These are phyloP conservation scores for Fabriciana adippe DNA, from an alignment of 2,888 invertebrate species.

Conservation along the genomic window DNA sequence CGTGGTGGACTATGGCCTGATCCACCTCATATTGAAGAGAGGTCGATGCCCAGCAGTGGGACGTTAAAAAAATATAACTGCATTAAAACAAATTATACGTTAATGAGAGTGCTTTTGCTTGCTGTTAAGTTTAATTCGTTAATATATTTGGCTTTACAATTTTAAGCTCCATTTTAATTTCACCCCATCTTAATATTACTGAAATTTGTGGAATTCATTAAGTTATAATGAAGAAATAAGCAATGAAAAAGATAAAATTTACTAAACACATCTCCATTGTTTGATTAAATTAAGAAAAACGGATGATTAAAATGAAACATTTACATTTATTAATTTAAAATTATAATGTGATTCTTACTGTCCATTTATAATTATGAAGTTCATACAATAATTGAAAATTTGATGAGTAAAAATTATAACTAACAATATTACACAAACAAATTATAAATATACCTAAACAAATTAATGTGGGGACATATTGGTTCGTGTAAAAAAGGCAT, in stretches of 20 bases:
- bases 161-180: conserved; percentile 29
- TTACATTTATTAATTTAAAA: neutral
- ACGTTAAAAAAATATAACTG: too few species aligned
- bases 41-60: too few species aligned
- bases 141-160: conserved; percentile 19
- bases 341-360: neutral
- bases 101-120: too few species aligned
- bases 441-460: too few species aligned
- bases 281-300: conserved; percentile 8
- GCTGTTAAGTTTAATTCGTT: too few species aligned
- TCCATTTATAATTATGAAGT: neutral
- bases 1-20: too few species aligned
- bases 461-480: neutral
- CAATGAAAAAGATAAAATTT: conserved; percentile 4
- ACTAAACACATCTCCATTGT: neutral
- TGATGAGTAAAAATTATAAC: neutral
- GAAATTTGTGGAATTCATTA: conserved; percentile 30
- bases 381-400: neutral
- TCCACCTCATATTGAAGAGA: too few species aligned
- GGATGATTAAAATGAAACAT: neutral
- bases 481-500: neutral
- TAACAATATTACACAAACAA: too few species aligned
- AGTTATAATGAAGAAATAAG: conserved; percentile 29
- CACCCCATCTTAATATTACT: conserved; percentile 23
- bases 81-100: too few species aligned